phyloP scores from a whole-genome alignment of 2,888 invertebrate genomes.

The Hemithea aestivaria region DNA sequence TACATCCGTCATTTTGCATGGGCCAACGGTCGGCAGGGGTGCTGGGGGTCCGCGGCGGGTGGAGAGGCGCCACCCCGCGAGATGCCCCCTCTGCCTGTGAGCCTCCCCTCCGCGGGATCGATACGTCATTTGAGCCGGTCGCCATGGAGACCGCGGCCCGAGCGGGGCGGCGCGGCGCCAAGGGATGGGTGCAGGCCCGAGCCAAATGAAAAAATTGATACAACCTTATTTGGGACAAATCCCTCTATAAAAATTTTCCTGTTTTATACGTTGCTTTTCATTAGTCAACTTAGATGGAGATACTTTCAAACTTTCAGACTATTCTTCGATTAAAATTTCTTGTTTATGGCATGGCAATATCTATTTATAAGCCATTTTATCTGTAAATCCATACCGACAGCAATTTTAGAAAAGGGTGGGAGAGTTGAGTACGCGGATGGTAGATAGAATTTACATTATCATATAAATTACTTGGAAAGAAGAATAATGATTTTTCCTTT shows the following conservation, averaged over 20 bases:
- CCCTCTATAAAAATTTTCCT: conserved; percentile 56
- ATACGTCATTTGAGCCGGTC: conserved; percentile 80
- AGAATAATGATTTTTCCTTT: too few relatives aligned
- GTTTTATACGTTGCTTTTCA: conserved; percentile 42
- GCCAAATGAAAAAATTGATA: conserved; percentile 67
- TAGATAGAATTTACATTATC: too few relatives aligned
- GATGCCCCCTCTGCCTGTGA: conserved; percentile 34
- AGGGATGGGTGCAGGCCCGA: conserved; percentile 61
- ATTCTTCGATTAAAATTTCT: too few relatives aligned
- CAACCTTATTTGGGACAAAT: conserved; percentile 65
- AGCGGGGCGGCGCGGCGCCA: conserved; percentile 77
- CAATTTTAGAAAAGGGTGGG: too few relatives aligned
- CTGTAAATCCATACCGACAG: too few relatives aligned
- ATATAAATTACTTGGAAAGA: too few relatives aligned
- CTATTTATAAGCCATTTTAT: too few relatives aligned
- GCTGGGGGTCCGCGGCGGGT: conserved; percentile 65
- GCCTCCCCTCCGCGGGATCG: conserved; percentile 71
- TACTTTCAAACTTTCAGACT: too few relatives aligned
- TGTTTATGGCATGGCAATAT: background rate
- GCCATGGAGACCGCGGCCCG: conserved; percentile 78
- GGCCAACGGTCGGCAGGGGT: conserved; percentile 75
- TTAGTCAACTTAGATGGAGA: conserved; percentile 20
- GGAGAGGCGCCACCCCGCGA: conserved; percentile 73
- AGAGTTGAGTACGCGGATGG: too few relatives aligned
- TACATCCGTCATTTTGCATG: conserved; percentile 80